Evolutionary conservation across 1,140 invertebrate species (phyloP).

Genomic region (Solenopsis fugax): DNA sequence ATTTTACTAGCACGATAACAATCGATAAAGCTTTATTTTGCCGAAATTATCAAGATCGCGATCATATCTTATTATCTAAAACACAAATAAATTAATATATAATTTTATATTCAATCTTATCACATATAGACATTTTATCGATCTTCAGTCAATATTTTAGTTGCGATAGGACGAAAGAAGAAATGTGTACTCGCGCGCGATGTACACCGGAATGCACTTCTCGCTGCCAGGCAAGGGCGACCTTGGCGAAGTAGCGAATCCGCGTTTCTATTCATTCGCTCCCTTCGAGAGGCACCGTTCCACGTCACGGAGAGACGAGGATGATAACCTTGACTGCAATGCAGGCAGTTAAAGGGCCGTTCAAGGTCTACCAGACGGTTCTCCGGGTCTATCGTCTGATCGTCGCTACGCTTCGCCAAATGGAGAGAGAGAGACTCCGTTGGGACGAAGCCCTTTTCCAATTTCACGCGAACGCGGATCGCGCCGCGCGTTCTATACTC

Average conservation of each 20-base stretch:
- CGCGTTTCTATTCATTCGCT: conserved; percentile 71
- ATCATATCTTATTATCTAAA: neutral
- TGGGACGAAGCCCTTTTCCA: conserved; percentile 72
- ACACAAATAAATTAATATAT: neutral
- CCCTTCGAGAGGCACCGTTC: conserved; percentile 56
- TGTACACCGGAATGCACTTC: conserved; percentile 4
- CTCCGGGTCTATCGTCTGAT: conserved; percentile 69
- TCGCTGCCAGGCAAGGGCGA: conserved; percentile 32
- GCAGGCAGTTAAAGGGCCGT: conserved; percentile 78
- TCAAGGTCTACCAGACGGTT: conserved; percentile 77
- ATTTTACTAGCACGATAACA: neutral
- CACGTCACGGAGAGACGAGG: conserved; percentile 68
- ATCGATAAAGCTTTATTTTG: neutral
- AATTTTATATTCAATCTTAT: neutral
- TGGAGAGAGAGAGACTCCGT: conserved; percentile 59
- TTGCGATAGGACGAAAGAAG: neutral
- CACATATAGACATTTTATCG: neutral
- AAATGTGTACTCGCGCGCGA: neutral
- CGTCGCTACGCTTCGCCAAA: conserved; percentile 70
- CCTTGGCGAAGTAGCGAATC: conserved; percentile 75
- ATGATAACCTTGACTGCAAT: conserved; percentile 77
- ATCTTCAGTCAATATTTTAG: neutral
- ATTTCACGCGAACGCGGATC: conserved; percentile 58
- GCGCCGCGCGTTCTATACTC: conserved; percentile 59
- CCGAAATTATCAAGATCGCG: neutral